Base-by-base conservation (phyloP, 1,140 invertebrate species). In the Habropoda laboriosa region DNA sequence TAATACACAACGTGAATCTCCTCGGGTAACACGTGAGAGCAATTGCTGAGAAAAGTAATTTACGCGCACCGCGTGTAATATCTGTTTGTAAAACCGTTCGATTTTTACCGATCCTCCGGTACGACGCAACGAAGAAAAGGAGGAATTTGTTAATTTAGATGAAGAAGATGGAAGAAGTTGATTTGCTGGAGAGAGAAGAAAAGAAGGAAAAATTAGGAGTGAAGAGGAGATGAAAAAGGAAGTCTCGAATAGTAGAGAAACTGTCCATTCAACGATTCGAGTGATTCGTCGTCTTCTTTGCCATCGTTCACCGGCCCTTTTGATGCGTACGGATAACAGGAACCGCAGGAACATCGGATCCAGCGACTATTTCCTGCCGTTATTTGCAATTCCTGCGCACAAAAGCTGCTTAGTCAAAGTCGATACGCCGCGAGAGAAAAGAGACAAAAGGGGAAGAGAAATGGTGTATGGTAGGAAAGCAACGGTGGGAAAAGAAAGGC, bases 361-460 rank as follows among this genome's bases (percentile, higher is more conserved):
- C 51, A 10, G 24, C 51, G 67, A 30, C 51, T 42, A 18, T 27
- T 58, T 45, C 38, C 30, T 16, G 55, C 30, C 27, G 55, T 47
- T 73, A 73, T 60, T 73, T 60, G 70, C 70, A 32, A 73, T 73
- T 60, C 27, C 42, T 57, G 13, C 16, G 53, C 55, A 49, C 70
- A 60, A 73, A 70, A 73, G 70, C 70, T 58, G 70, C 70, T 73
- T 38, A 73, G 55, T 73, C 70, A 73, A 73, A 73, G 70, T 73
- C 70, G 70, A 49, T 60, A 35, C 21, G 2, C 35, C 18, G 30
- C 4, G 18, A 3, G 40, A 47, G 55, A n/a, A 16, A 42, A 38
- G 21, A n/a, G 18, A 24, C 24, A 21, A 5, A 3, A 21, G 1
- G 45, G 16, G 3, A 18, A n/a, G n/a, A 27, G 51, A 1, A n/a